Conservation (phyloP, 2,113 vertebrate genomes). For the Turdus rufiventris region DNA sequence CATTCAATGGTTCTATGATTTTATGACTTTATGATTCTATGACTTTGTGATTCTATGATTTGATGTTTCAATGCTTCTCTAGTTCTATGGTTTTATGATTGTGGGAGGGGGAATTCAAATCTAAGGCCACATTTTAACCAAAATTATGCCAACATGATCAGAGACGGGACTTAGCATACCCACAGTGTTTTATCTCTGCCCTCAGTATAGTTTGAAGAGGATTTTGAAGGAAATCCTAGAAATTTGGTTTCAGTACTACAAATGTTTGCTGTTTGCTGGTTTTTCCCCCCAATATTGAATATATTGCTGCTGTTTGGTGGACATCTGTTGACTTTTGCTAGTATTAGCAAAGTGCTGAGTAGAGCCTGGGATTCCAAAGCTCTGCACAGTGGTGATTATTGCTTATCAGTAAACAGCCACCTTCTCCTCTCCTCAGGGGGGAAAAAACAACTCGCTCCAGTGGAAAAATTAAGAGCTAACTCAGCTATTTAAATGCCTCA, state of each 20-base stretch:
- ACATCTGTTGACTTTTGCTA: not conserved
- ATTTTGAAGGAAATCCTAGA: not conserved
- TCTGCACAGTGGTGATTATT: not conserved
- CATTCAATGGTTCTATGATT: not conserved
- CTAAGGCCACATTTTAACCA: not conserved
- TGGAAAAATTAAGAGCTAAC: not conserved
- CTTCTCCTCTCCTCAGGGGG: not conserved
- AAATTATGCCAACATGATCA: fast-evolving
- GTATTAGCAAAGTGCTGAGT: not conserved
- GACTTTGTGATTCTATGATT: too few relatives aligned
- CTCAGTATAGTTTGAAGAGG: not conserved
- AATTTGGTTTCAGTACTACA: not conserved
- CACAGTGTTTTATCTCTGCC: not conserved
- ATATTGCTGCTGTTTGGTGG: not conserved
- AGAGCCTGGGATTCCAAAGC: not conserved
- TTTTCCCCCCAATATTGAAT: fast-evolving
- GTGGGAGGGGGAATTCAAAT: not conserved
- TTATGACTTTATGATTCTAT: too few relatives aligned
- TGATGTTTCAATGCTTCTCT: fast-evolving
- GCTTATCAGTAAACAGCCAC: not conserved
- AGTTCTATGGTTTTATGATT: not conserved
- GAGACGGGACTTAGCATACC: not conserved
- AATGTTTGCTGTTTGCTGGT: too few relatives aligned
- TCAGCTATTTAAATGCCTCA: not conserved
- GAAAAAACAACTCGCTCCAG: not conserved